Evolutionary conservation across 2,888 invertebrate species (phyloP).

Genomic region (Prenolepis imparis): DNA sequence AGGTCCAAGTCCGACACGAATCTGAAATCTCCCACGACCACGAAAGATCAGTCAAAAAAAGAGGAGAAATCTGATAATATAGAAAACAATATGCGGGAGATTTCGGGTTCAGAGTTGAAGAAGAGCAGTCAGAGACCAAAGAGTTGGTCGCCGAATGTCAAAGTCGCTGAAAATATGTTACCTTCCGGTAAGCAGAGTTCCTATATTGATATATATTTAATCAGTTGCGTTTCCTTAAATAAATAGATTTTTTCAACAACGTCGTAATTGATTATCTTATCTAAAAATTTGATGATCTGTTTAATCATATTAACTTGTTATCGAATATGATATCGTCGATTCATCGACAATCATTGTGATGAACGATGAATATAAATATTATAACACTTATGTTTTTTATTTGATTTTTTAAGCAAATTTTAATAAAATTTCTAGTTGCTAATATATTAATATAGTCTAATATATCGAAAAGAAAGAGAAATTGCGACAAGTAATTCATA

Average conservation of each 20-base stretch:
- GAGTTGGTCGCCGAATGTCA: constrained; percentile 92
- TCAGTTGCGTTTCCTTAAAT: neutral
- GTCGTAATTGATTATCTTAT: neutral
- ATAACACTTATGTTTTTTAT: constrained; percentile 8
- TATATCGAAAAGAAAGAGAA: neutral
- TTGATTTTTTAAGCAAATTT: neutral
- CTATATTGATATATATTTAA: neutral
- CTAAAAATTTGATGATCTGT: neutral
- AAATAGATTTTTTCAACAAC: neutral
- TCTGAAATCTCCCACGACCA: constrained; percentile 90
- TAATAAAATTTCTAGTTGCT: neutral
- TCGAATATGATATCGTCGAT: neutral
- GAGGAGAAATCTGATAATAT: constrained; percentile 77
- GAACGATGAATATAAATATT: neutral
- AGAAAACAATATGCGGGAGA: constrained; percentile 73
- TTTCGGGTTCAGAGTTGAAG: constrained; percentile 81
- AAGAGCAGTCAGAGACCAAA: constrained; percentile 88
- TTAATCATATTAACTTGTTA: neutral
- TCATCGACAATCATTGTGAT: neutral
- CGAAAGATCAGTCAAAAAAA: constrained; percentile 82
- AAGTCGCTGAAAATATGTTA: constrained; percentile 88
- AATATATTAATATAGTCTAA: too few relatives aligned
- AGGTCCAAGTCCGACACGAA: constrained; percentile 97
- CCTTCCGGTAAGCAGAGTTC: constrained; percentile 80
- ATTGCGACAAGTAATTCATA: constrained; percentile 4